These are phyloP conservation scores for Neodiprion fabricii DNA, from an alignment of 1,140 invertebrate genomes.

Conservation along the genomic window DNA sequence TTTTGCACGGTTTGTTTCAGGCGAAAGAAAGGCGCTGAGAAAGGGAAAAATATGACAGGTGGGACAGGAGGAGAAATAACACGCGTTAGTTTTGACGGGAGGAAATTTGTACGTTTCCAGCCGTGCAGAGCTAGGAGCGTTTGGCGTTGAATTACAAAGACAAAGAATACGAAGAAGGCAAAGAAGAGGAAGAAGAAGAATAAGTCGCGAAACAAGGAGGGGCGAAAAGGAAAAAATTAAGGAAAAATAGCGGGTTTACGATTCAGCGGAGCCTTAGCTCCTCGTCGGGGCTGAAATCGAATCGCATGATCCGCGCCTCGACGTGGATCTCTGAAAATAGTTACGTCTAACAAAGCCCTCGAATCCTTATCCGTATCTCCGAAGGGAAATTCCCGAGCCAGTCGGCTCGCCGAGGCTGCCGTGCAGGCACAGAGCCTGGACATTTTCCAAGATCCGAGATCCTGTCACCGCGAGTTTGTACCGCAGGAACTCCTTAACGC, in stretches of 20 bases:
- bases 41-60: background rate
- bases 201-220: background rate
- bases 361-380: background rate
- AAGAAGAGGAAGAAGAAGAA: background rate
- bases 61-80: background rate
- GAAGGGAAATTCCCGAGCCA: slow-evolving; percentile 2
- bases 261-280: too few relatives aligned
- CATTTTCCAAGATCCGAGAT: background rate
- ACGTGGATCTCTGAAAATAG: background rate
- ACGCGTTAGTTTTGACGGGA: background rate
- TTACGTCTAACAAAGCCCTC: background rate
- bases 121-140: background rate
- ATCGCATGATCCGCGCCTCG: background rate
- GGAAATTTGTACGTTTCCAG: background rate
- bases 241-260: background rate
- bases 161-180: background rate
- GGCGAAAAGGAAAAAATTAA: background rate
- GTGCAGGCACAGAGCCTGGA: background rate
- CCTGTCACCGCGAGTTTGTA: background rate
- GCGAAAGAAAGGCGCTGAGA: background rate
- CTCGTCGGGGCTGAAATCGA: background rate
- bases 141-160: background rate
- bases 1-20: background rate
- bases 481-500: background rate
- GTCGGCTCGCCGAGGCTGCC: background rate